A percentile compares a stretch with the other conserved stretches of the same genome.
phyloP scores from a whole-genome alignment of 2,888 invertebrate genomes.

The Drosophila anceps region DNA sequence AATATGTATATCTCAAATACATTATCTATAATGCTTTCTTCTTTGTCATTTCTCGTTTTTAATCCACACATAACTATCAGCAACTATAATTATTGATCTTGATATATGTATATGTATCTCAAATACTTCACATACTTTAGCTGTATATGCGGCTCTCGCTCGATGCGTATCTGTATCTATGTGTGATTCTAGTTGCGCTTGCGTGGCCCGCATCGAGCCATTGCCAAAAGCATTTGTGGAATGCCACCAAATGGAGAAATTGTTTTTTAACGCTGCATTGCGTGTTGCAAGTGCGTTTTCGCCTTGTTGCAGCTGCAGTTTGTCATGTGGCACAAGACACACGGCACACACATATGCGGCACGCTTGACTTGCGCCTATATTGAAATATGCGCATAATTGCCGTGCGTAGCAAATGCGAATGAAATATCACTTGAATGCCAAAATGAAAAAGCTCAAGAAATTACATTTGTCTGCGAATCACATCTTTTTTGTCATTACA shows the following conservation, averaged over 20 bases:
- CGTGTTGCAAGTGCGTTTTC: slow-evolving; percentile 57
- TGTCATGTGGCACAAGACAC: slow-evolving; percentile 67
- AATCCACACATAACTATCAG: not conserved
- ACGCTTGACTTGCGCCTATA: slow-evolving; percentile 59
- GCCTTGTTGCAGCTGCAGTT: slow-evolving; percentile 65
- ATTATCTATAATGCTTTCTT: not conserved
- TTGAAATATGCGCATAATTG: slow-evolving; percentile 75
- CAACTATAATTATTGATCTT: not conserved
- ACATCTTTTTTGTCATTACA: not conserved
- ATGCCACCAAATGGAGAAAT: slow-evolving; percentile 66
- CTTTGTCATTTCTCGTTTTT: not conserved
- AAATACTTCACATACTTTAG: slow-evolving; percentile 2
- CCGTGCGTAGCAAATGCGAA: slow-evolving; percentile 47
- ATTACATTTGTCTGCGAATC: not conserved
- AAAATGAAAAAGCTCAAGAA: slow-evolving; percentile 5
- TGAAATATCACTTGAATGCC: slow-evolving; percentile 32
- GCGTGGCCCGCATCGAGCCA: slow-evolving; percentile 38
- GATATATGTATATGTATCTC: not conserved
- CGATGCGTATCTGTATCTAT: slow-evolving; percentile 21
- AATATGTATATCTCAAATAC: not conserved
- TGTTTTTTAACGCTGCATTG: slow-evolving; percentile 41
- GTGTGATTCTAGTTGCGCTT: slow-evolving; percentile 57
- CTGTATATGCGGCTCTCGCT: not conserved
- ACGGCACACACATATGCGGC: slow-evolving; percentile 26
- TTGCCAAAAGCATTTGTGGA: slow-evolving; percentile 51